These are phyloP conservation scores for Loriculus beryllinus DNA, from an alignment of 2,797 vertebrate genomes.

Conservation along the genomic window DNA sequence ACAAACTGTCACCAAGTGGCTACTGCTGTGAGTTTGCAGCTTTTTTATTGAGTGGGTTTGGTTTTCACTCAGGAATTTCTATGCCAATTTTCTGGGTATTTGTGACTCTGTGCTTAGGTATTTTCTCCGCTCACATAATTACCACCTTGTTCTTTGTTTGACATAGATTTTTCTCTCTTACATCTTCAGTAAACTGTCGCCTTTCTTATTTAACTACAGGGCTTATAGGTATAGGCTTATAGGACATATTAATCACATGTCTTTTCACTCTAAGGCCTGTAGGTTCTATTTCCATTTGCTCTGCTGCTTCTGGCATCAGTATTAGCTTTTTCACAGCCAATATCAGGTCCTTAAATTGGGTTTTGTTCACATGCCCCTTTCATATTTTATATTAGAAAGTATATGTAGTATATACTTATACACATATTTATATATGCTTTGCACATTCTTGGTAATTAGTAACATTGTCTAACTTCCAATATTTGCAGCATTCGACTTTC, in stretches of 20 bases:
- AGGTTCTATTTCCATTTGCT: not conserved
- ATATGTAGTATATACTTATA: not conserved
- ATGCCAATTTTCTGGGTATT: not conserved
- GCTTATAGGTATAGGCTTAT: not conserved
- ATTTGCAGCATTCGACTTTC: not conserved
- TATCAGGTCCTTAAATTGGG: not conserved
- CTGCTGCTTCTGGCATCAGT: not conserved
- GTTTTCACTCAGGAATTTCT: not conserved
- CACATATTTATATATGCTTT: too few relatives aligned
- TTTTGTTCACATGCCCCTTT: not conserved
- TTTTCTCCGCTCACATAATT: not conserved
- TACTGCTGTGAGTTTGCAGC: not conserved
- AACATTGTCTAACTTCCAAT: not conserved
- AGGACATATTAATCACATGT: not conserved
- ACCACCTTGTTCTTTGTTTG: not conserved
- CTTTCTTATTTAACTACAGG: not conserved
- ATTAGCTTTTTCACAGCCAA: not conserved
- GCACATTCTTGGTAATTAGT: not conserved
- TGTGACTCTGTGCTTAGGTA: not conserved
- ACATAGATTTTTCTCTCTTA: not conserved
- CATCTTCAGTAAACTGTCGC: not conserved
- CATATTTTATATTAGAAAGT: not conserved
- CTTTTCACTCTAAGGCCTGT: not conserved
- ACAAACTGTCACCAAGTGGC: rapidly evolving
- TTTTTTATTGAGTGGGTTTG: not conserved